These are phyloP conservation scores for Diphyllodes magnificus DNA, from an alignment of 2,113 vertebrate species.

Conservation along the genomic window DNA sequence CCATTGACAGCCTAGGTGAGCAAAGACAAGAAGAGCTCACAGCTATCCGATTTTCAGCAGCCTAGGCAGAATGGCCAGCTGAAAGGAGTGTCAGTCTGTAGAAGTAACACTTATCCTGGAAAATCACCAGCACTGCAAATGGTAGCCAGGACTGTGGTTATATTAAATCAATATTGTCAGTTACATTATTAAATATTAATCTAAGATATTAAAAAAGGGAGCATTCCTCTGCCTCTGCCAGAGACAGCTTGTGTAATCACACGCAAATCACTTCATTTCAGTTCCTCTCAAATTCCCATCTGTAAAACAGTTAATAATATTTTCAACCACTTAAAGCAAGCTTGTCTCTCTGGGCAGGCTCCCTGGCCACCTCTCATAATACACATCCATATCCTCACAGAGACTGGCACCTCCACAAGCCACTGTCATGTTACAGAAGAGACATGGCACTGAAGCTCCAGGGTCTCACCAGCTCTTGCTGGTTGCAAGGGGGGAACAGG, in stretches of 20 bases:
- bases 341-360: neutral
- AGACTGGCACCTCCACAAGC: neutral
- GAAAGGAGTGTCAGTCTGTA: neutral
- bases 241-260: neutral
- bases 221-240: neutral
- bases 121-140: neutral
- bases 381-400: neutral
- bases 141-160: neutral
- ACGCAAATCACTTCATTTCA: neutral
- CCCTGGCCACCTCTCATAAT: neutral
- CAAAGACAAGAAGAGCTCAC: neutral
- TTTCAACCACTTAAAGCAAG: neutral
- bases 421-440: neutral
- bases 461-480: neutral
- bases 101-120: neutral
- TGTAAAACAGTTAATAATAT: neutral
- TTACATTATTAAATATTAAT: neutral
- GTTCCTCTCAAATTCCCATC: neutral
- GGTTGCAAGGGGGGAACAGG: neutral
- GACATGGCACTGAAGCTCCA: accelerated
- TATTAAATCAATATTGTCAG: constrained; percentile 2
- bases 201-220: neutral
- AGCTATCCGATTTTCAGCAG: neutral
- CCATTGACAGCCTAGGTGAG: neutral
- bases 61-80: neutral